A percentile compares a stretch with the other conserved stretches of the same genome.
phyloP scores from a whole-genome alignment of 1,140 invertebrate species.

The Drosophila takahashii region DNA sequence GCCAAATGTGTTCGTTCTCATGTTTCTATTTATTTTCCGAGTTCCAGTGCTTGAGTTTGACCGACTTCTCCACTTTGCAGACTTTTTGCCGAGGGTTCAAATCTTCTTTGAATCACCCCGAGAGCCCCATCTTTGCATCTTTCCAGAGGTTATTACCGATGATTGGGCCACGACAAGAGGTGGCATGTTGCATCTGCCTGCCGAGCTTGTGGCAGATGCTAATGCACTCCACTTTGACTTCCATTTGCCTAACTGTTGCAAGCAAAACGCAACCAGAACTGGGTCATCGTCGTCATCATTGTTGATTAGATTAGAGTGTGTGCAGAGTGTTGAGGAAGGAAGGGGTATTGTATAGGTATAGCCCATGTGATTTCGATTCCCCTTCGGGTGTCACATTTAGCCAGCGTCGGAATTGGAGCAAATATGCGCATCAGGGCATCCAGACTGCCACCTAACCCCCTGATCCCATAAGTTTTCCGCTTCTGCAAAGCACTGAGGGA shows the following conservation, averaged over 20 bases:
- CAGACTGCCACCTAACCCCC: conserved; percentile 25
- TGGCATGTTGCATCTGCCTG: conserved; percentile 19
- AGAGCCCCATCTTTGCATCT: conserved; percentile 2
- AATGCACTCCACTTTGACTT: conserved; percentile 44
- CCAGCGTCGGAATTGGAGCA: conserved; percentile 66
- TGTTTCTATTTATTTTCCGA: background rate
- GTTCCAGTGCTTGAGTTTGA: conserved; percentile 31
- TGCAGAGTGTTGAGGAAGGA: background rate
- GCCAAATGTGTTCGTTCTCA: conserved; percentile 12
- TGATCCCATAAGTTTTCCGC: conserved; percentile 14
- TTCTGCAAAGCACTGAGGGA: background rate
- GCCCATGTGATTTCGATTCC: conserved; percentile 4
- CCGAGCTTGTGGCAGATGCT: conserved; percentile 26
- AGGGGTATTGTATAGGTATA: background rate
- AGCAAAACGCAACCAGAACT: conserved; percentile 52
- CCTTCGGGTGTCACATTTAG: conserved; percentile 71
- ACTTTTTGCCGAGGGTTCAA: background rate
- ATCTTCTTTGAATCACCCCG: background rate
- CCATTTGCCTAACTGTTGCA: conserved; percentile 38
- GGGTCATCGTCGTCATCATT: conserved; percentile 62
- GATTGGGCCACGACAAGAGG: conserved; percentile 33
- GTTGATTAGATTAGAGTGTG: conserved; percentile 43
- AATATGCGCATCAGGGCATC: conserved; percentile 66
- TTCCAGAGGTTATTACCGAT: conserved; percentile 21
- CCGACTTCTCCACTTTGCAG: conserved; percentile 10